Evolutionary conservation across 1,140 invertebrate species (phyloP).

Genomic region (Euglossa dilemma): DNA sequence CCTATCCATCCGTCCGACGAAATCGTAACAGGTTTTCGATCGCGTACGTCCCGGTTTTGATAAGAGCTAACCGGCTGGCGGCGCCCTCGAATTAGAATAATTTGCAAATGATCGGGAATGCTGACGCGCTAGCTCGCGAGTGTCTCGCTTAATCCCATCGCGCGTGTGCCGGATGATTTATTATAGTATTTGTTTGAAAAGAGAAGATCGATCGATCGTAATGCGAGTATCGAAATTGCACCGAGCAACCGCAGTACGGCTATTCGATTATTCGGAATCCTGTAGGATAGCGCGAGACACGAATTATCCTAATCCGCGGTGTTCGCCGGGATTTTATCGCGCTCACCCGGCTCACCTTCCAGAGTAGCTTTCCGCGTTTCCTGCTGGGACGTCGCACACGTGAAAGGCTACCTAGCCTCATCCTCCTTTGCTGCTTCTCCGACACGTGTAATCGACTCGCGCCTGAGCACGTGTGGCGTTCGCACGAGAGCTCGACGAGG

Average conservation of each 20-base stretch:
- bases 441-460: background rate
- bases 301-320: background rate
- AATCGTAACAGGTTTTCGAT: constrained; percentile 4
- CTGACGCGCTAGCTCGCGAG: no score
- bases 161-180: background rate
- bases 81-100: background rate
- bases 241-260: background rate
- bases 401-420: background rate
- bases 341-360: background rate
- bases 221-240: background rate
- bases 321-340: background rate
- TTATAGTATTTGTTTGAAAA: no score
- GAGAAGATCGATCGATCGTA: background rate
- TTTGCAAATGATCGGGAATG: background rate
- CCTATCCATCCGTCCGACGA: background rate
- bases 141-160: background rate
- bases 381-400: background rate
- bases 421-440: no score
- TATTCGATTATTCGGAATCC: background rate
- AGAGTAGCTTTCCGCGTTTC: constrained; percentile 4
- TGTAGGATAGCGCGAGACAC: background rate
- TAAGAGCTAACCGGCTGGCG: background rate
- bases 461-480: constrained; percentile 41
- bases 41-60: background rate
- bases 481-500: constrained; percentile 7